These are phyloP conservation scores for Plotosus lineatus DNA, from an alignment of 2,113 vertebrate genomes.

Conservation along the genomic window DNA sequence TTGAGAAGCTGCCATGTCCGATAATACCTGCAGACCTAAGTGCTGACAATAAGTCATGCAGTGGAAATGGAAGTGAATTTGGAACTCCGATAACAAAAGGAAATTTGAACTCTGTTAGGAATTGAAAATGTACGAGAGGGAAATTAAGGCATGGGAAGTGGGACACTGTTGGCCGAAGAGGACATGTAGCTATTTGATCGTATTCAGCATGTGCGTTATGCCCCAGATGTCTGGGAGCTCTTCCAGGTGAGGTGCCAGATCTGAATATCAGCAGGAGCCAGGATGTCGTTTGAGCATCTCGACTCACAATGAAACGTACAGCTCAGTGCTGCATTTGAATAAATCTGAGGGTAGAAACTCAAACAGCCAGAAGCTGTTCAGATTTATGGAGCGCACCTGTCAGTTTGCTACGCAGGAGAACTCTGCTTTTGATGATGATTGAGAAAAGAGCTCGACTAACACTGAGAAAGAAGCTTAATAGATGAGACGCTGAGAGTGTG, in stretches of 20 bases:
- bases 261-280: constrained; percentile 39
- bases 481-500: constrained; percentile 27
- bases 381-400: constrained; percentile 33
- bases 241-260: constrained; percentile 30
- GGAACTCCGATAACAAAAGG: constrained; percentile 19
- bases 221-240: constrained; percentile 20
- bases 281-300: constrained; percentile 38
- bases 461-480: constrained; percentile 44
- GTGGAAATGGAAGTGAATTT: background rate
- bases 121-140: constrained; percentile 23
- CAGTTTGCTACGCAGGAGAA: constrained; percentile 37
- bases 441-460: constrained; percentile 43
- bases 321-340: constrained; percentile 43
- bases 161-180: background rate
- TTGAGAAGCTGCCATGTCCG: constrained; percentile 43
- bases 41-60: constrained; percentile 21
- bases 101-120: constrained; percentile 23
- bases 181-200: constrained; percentile 14
- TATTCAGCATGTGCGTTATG: constrained; percentile 29
- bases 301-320: constrained; percentile 33
- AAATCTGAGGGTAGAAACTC: constrained; percentile 33
- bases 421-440: constrained; percentile 35
- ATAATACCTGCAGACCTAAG: constrained; percentile 39
- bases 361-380: constrained; percentile 19
- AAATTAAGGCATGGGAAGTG: constrained; percentile 29